Base-by-base conservation (phyloP, 1,140 invertebrate genomes). In the Leguminivora glycinivorella region DNA sequence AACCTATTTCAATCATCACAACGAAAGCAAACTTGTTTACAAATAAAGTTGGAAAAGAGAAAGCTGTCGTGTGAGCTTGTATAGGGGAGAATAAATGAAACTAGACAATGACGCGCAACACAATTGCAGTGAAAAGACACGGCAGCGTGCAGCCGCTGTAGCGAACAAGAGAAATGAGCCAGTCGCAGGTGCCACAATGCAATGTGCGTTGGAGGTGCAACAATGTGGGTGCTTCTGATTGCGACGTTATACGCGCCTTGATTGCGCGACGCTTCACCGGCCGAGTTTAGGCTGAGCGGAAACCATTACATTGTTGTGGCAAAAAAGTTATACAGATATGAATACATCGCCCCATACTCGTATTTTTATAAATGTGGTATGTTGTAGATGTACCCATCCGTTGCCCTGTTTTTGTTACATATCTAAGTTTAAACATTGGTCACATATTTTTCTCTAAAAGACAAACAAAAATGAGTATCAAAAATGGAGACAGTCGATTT, bases 121-220 rank as follows among this genome's bases (percentile, higher is more conserved):
- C 86, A 88, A 88, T 87, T 87, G 85, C 81, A 84, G 77, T 83
- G 85, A 88, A 88, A 90, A 90, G 86, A 88, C 82, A 80, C 76
- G 80, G 81, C 70, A 19, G 69, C 84, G 81, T 88, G 84, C 58
- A n/a, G 58, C 83, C 83, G 82, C 72, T 85, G 77, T 87, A 87
- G 73, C 75, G 79, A 86, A 88, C 82, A 85, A 87, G 81, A 81
- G 81, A 76, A 83, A 81, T 83, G 75, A 76, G 80, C 74, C 58
- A 63, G 68, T 80, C 78, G 75, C 85, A 89, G 86, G 86, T 87
- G 88, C 80, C 25, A 63, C 56, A 70, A 66, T 63, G 38, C 56
- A 70, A 66, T 63, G 38, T 29, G 19, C 58, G 56, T 58, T 34
- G 26, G 25, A 56, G 47, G 70, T 63, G 75, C 73, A 75, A 84